phyloP scores from a whole-genome alignment of 2,113 vertebrate genomes.

The Hyaena hyaena region DNA sequence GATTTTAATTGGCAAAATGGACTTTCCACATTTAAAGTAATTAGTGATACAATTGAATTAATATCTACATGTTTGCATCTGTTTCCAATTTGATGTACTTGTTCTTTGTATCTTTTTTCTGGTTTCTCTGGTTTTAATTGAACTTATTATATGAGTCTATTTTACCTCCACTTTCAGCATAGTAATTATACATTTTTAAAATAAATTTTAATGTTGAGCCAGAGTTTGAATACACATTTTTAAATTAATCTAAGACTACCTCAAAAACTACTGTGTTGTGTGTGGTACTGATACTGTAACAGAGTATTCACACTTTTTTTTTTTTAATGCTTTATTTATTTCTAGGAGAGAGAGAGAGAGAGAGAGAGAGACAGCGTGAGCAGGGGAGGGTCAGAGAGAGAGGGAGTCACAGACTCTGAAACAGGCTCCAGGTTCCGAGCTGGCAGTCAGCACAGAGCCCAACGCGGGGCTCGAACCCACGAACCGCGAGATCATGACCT shows the following conservation, averaged over 20 bases:
- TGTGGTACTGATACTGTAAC: neutral
- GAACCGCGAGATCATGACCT: too few species aligned
- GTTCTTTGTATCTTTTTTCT: neutral
- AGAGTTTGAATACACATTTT: neutral
- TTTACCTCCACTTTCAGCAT: neutral
- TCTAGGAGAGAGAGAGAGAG: too few species aligned
- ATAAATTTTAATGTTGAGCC: neutral
- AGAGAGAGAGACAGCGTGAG: too few species aligned
- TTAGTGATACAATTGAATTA: neutral
- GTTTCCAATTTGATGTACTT: neutral
- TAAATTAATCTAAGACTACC: neutral
- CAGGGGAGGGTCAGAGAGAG: too few species aligned
- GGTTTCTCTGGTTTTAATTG: neutral
- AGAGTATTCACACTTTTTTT: neutral
- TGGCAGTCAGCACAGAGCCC: too few species aligned
- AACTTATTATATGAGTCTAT: neutral
- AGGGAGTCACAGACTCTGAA: too few species aligned
- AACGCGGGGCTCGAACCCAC: too few species aligned
- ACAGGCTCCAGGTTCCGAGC: too few species aligned
- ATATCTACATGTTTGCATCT: neutral
- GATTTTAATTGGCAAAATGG: neutral
- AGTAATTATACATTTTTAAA: neutral
- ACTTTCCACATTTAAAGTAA: neutral
- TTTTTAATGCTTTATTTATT: too few species aligned
- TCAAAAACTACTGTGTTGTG: neutral